Evolutionary conservation across 2,113 vertebrate species (phyloP), one percentile per base, ranked within the genome.

Genomic region (Oophaga pumilio): DNA sequence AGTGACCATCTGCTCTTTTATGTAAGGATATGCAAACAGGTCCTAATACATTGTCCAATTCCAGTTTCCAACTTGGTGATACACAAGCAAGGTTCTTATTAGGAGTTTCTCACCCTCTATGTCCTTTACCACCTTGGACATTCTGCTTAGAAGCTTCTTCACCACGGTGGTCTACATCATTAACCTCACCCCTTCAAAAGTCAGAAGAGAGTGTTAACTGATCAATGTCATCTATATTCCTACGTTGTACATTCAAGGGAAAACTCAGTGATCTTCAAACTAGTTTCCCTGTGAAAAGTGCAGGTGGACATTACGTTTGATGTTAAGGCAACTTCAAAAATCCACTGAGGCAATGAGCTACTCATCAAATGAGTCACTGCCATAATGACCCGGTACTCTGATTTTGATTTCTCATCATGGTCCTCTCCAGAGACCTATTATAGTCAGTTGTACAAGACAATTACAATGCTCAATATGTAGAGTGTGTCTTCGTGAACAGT

Each of bases 311-410:
- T 33, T 4, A 9, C 12, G 12, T 53, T 68, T 83, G 62, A 82
- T 82, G 80, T 82, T 18, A 69, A n/a, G 49, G 22, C n/a, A 83
- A 83, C 81, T 69, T 68, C n/a, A 83, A 62, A 83, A 82, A 68
- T 22, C 22, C 60, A 17, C 28, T 6, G 2, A 12, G 17, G 9
- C 1, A 2, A 12, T 17, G 22, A 26, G 18, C 80, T 66, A 24
- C 59, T 60, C 9, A 26, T n/a, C 14, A 49, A 18, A 68, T 26
- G 13, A 49, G 59, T 24, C 26, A 64, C 43, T 1, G 18, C 43
- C 20, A 76, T 11, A 50, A 1, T 6, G 50, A 77, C 52, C 12
- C 10, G 1, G 52, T 24, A 14, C 11, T 53, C 74, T 76, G 15
- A 22, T 50, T 22, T 76, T 8, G 49, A 50, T 76, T 76, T 76